phyloP scores from a whole-genome alignment of 2,113 vertebrate species.

The Prolemur simus region DNA sequence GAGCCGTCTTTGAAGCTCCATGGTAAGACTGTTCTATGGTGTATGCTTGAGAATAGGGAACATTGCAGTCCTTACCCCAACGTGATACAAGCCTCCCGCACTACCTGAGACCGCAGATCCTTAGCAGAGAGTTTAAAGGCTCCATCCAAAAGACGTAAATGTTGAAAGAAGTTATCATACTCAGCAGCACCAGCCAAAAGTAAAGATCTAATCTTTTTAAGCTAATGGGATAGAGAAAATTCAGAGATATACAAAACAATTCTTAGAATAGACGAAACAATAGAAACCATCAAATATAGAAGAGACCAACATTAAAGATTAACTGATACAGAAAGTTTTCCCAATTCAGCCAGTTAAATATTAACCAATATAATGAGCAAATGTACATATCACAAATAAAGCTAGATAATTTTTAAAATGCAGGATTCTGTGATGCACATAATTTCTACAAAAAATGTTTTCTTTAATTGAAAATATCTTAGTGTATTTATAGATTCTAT shows the following conservation, averaged over 20 bases:
- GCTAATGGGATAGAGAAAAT: slow-evolving; percentile 80
- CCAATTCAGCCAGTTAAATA: slow-evolving; percentile 21
- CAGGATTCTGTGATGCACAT: not conserved
- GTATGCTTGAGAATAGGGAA: not conserved
- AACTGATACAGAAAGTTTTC: not conserved
- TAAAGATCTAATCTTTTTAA: slow-evolving; percentile 97
- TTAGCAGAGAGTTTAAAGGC: slow-evolving; percentile 96
- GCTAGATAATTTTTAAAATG: slow-evolving; percentile 16
- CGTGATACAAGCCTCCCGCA: slow-evolving; percentile 97
- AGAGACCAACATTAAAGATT: not conserved
- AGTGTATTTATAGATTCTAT: not conserved
- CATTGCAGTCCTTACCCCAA: slow-evolving; percentile 88
- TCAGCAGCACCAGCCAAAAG: slow-evolving; percentile 94
- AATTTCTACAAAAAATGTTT: not conserved
- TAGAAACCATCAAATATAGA: not conserved
- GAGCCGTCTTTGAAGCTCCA: not conserved
- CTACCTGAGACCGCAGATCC: slow-evolving; percentile 97
- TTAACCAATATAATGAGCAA: not conserved
- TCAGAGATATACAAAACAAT: not conserved
- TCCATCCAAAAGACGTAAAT: slow-evolving; percentile 94
- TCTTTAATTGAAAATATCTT: not conserved
- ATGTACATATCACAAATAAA: not conserved
- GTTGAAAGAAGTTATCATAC: slow-evolving; percentile 95
- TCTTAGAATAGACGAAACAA: not conserved
- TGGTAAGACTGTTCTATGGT: not conserved